These are phyloP conservation scores for Eulemur rufifrons DNA, from an alignment of 2,113 vertebrate genomes.

Conservation along the genomic window DNA sequence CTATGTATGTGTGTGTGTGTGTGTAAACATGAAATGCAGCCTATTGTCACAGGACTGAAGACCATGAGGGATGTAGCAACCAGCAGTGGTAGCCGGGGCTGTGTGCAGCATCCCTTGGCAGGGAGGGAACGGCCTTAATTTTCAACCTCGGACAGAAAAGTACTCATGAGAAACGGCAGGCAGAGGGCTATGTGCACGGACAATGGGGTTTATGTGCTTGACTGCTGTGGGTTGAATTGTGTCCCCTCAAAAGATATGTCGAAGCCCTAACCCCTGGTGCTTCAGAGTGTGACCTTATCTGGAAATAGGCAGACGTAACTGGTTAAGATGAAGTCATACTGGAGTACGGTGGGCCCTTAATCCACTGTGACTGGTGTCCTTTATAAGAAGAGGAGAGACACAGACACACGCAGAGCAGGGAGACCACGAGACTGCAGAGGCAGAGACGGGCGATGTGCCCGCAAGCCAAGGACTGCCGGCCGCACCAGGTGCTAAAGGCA, in stretches of 20 bases:
- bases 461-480: rapidly evolving
- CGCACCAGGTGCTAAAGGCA: too few species aligned
- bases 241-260: rapidly evolving
- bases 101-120: not conserved
- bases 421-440: rapidly evolving
- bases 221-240: not conserved
- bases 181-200: rapidly evolving
- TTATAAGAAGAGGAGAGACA: not conserved
- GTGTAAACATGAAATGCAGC: not conserved
- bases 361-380: not conserved
- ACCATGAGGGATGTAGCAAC: rapidly evolving
- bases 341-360: too few species aligned
- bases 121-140: not conserved
- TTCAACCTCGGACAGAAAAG: not conserved
- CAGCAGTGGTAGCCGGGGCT: too few species aligned
- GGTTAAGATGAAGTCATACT: not conserved
- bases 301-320: not conserved
- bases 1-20: rapidly evolving
- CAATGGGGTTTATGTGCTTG: rapidly evolving
- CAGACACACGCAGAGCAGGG: not conserved
- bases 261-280: not conserved
- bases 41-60: not conserved
- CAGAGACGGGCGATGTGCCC: not conserved
- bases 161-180: not conserved
- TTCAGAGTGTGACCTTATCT: too few species aligned